Base-by-base conservation (phyloP, 2,113 vertebrate species). In the Cephalopterus ornatus region DNA sequence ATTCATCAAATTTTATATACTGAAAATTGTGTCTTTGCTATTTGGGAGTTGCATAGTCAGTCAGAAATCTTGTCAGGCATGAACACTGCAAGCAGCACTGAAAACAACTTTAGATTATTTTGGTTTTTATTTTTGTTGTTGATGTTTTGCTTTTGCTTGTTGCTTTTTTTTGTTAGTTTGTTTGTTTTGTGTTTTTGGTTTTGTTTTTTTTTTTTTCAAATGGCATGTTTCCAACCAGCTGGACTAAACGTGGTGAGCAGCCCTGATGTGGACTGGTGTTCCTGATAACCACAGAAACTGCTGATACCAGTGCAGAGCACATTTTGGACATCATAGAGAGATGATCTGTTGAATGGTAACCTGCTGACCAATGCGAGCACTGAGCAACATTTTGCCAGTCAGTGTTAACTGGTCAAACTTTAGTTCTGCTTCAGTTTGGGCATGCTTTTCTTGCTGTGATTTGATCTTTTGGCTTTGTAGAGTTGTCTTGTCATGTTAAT, bases 1-100 rank as follows among this genome's bases (percentile, higher is more conserved):
- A 92, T 91, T 95, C 26, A 89, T 88, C 87, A 88, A 28, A 91
- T 88, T 95, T 96, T 92, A 92, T 79, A 73, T 35, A 82, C 53
- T 72, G 41, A 89, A 95, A 91, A 79, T 52, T 49, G 35, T 75
- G n/a, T 79, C 66, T 82, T 80, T 75, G 80, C 76, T 87, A 30
- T 92, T n/a, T 82, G 56, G 42, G 77, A 93, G 77, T 68, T 55
- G 58, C 52, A 90, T 7, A 75, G 61, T 72, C 78, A 76, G 90
- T 68, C 71, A 89, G 66, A 77, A 92, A 58, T 65, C 44, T 75
- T 73, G 66, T 87, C 66, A 65, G 73, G 81, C 35, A 1, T 68
- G 70, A 87, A 61, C 21, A 58, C 56, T 50, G 44, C 81, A 85
- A 89, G 62, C 70, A 95, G 53, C 47, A 53, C n/a, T 8, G 19